These are phyloP conservation scores for Geotrypetes seraphini DNA, from an alignment of 2,797 vertebrate species.

Conservation along the genomic window DNA sequence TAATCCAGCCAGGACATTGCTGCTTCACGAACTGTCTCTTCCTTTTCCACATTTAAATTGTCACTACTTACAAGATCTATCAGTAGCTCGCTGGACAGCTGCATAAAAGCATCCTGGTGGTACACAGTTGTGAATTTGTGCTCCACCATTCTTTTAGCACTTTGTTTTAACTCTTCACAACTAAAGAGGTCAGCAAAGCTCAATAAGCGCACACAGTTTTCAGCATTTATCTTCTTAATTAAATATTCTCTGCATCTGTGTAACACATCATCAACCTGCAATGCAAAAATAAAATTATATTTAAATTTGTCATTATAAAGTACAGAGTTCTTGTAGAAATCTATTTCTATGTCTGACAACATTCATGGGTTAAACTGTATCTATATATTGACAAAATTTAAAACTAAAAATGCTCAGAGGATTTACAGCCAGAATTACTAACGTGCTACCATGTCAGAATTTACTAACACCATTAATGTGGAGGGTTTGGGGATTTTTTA, in stretches of 20 bases:
- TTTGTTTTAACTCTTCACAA: conserved; percentile 90
- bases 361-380: too few relatives aligned
- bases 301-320: too few relatives aligned
- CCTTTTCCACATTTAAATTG: conserved; percentile 97
- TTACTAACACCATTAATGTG: too few relatives aligned
- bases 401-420: too few relatives aligned
- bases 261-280: conserved; percentile 89
- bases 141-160: conserved; percentile 95
- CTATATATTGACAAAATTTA: too few relatives aligned
- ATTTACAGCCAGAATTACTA: too few relatives aligned
- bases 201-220: conserved; percentile 91
- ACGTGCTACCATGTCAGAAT: too few relatives aligned
- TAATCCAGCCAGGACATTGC: conserved; percentile 97
- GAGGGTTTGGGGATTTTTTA: too few relatives aligned
- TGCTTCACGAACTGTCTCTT: conserved; percentile 94
- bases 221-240: conserved; percentile 95
- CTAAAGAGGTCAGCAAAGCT: conserved; percentile 96
- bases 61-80: conserved; percentile 94
- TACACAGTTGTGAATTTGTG: conserved; percentile 94
- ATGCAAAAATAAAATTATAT: too few relatives aligned
- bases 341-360: too few relatives aligned
- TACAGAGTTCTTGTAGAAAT: too few relatives aligned
- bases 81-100: conserved; percentile 88
- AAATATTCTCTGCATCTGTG: conserved; percentile 89
- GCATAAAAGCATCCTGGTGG: conserved; percentile 90